A percentile compares a stretch with the other conserved stretches of the same genome.
Evolutionary conservation across 1,140 invertebrate genomes (phyloP).

Genomic region (Pemphigus obesinymphae): DNA sequence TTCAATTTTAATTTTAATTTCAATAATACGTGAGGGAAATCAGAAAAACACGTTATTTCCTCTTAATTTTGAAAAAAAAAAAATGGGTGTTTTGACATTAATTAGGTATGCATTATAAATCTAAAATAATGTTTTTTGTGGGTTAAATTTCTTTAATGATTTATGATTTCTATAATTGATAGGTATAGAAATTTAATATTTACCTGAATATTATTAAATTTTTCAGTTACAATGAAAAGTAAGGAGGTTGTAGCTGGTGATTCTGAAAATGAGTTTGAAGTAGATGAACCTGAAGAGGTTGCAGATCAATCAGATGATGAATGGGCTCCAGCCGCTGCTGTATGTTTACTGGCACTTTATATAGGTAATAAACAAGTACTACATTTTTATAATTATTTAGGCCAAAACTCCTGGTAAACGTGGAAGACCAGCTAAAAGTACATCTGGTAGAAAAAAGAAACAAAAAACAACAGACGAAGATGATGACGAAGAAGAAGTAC

Average conservation of each 20-base stretch:
- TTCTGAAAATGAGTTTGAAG: conserved; percentile 45
- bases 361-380: not conserved
- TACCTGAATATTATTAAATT: too few relatives aligned
- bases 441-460: conserved; percentile 37
- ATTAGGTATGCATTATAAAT: too few relatives aligned
- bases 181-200: too few relatives aligned
- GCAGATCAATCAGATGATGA: conserved; percentile 44
- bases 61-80: too few relatives aligned
- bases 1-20: too few relatives aligned
- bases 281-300: conserved; percentile 45
- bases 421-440: conserved; percentile 27
- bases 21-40: too few relatives aligned
- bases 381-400: conserved; percentile 3
- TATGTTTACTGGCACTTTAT: conserved; percentile 17
- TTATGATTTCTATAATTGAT: too few relatives aligned
- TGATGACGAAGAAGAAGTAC: conserved; percentile 39
- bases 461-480: conserved; percentile 33
- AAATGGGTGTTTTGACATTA: too few relatives aligned
- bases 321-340: conserved; percentile 44
- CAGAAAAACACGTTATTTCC: too few relatives aligned
- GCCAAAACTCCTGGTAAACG: conserved; percentile 9
- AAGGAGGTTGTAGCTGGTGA: conserved; percentile 42
- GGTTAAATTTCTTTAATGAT: too few relatives aligned
- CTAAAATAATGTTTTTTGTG: too few relatives aligned
- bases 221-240: conserved; percentile 30